These are phyloP conservation scores for Carduelis carduelis DNA, from an alignment of 2,797 vertebrate genomes.

Conservation along the genomic window DNA sequence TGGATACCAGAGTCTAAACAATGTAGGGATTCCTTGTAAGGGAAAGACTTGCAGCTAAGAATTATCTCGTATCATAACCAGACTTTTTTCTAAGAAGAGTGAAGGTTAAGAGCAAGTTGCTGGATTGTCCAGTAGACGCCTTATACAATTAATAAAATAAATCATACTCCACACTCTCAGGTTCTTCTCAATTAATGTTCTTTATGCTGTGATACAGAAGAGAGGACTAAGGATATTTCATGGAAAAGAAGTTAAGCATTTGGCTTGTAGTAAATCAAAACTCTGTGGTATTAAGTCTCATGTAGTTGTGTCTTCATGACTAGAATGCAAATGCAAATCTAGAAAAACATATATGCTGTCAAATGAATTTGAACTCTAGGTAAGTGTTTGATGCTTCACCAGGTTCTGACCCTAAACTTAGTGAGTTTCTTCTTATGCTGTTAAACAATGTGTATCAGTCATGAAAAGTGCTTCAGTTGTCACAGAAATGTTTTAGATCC, in stretches of 20 bases:
- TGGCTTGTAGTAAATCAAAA: neutral
- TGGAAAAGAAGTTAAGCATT: neutral
- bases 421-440: neutral
- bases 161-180: neutral
- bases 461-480: neutral
- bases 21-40: conserved; percentile 28
- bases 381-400: neutral
- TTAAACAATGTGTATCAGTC: neutral
- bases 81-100: neutral
- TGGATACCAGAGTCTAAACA: neutral
- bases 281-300: neutral
- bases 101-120: neutral
- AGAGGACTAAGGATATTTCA: neutral
- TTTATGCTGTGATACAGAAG: neutral
- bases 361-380: neutral
- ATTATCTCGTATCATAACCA: neutral
- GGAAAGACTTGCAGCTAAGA: neutral
- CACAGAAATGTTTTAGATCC: neutral
- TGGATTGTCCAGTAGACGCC: neutral
- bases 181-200: neutral
- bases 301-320: neutral
- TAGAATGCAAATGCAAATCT: neutral
- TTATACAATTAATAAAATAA: neutral
- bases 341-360: neutral
- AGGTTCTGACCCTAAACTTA: neutral